Evolutionary conservation across 2,888 invertebrate species (phyloP), one percentile per base, ranked within the genome.

Genomic region (Chymomyza procnemis): DNA sequence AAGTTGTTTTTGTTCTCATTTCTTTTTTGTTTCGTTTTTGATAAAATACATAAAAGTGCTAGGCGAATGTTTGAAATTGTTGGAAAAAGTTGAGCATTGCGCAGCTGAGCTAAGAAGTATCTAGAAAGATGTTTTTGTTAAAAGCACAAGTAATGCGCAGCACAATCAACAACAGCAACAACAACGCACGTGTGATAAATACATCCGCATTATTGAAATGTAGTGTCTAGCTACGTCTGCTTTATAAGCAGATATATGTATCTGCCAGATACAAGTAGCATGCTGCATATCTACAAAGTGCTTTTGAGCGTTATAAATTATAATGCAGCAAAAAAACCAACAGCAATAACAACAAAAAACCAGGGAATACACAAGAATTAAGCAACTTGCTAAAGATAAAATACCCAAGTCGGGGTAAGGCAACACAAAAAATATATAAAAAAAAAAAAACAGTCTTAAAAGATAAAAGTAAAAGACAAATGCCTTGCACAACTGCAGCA

Each of bases 101-200:
- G 63, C 64, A 59, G 60, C 52, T 47, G 60, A 48, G 52, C 60
- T 65, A 64, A 41, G 34, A 41, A 64, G 41, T 22, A n/a, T 22
- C 22, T 55, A n/a, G 26, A 21, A 18, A 50, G 19, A 34, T n/a
- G 18, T 34, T 22, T 57, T 16, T 34, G 30, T 18, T 30, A 21
- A 34, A 57, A 34, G 30, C 22, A 34, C 34, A 67, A 54, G 48
- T 57, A 18, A 47, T 18, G 52, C 52, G n/a, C 55, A 55, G 55
- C 9, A 5, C 19, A 22, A 55, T 55, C 55, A 22, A 26, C 55
- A 55, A 5, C 22, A 55, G n/a, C n/a, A 26, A 58, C 67, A 67
- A 75, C 26, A 55, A 55, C 19, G 54, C 82, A 84, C 86, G 86
- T 81, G 86, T 84, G 85, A 86, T 86, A 84, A 84, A 81, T 86